Evolutionary conservation across 2,797 vertebrate species (phyloP), one percentile per base, ranked within the genome.

Genomic region (Sphenopsis melanotis): DNA sequence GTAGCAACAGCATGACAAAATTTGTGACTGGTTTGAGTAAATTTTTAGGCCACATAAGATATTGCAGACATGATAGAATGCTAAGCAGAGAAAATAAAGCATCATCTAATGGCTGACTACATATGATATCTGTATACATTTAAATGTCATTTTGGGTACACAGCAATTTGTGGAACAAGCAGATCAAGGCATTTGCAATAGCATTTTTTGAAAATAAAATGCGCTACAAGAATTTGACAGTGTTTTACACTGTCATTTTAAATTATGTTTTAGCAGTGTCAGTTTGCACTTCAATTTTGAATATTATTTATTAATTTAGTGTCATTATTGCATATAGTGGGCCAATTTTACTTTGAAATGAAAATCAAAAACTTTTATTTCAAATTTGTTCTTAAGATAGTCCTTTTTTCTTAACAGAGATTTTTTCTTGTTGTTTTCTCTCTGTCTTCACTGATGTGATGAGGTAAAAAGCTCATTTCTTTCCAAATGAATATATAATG

Each of bases 401-500:
- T 19, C 60, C 63, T 37, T 81, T 20, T 90, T 91, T 8, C 55
- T 87, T 47, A 61, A 20, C 37, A 36, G 47, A 66, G 53, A 24
- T 71, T 36, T 34, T 89, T 92, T 85, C 61, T 71, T 37, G 15
- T 83, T 60, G 36, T 89, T 79, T 78, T 75, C 26, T 71, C 10
- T 86, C 83, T 87, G 56, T 64, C 46, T 80, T 11, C 47, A 36
- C n/a, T 91, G 71, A 86, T 75, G 42, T 50, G 44, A 53, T 84
- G 29, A 83, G 70, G 61, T 69, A 71, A 90, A 94, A 92, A 87
- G 23, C 87, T 78, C 36, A 47, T 95, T 95, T 90, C 68, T 93
- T 95, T 96, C 91, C 89, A 96, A 94, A 96, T 82, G 90, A 96
- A 94, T 93, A 95, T 69, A 85, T 69, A 86, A 76, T 87, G 61